Evolutionary conservation across 2,888 invertebrate genomes (phyloP), one percentile per base, ranked within the genome.

Genomic region (Nezara viridula): DNA sequence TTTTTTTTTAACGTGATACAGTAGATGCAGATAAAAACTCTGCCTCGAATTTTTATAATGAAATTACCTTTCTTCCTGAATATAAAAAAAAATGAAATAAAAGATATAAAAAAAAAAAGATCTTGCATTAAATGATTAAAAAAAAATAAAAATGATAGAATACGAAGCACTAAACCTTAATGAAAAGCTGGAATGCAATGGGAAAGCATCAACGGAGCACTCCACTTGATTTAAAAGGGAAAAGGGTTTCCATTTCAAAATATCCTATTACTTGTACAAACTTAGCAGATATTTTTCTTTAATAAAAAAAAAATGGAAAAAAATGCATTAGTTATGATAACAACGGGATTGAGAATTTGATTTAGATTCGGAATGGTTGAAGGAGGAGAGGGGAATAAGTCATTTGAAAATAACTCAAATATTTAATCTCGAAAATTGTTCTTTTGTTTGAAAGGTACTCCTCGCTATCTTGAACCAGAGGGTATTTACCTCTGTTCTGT

Each of bases 231-330:
- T 81, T 81, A 81, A 81, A 81, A 81, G 24, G 81, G n/a, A 81
- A 81, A 81, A 47, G 81, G 40, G 40, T 81, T 81, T 47, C 12
- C 81, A 81, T 81, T 81, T 81, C 81, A 81, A 81, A 81, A 81
- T 81, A 81, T 81, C 44, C 81, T 81, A 81, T 81, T 81, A 81
- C 81, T 81, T 81, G 81, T 81, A 81, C 81, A 81, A 81, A 81
- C 81, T 81, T 81, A 44, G 40, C 81, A 47, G 40, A 81, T 81
- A 81, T 81, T 81, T 47, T 47, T 44, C 81, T 44, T 47, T 81
- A 44, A 81, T 81, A 47, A 81, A 19, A 73, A 73, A 5, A 50
- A 66, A 37, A n/a, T n/a, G n/a, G n/a, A 73, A 73, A 27, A 81
- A 81, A 81, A 81, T 81, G 81, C 81, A 81, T 81, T 81, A 81